These are phyloP conservation scores for Microplitis demolitor DNA, from an alignment of 1,140 invertebrate genomes.

Conservation along the genomic window DNA sequence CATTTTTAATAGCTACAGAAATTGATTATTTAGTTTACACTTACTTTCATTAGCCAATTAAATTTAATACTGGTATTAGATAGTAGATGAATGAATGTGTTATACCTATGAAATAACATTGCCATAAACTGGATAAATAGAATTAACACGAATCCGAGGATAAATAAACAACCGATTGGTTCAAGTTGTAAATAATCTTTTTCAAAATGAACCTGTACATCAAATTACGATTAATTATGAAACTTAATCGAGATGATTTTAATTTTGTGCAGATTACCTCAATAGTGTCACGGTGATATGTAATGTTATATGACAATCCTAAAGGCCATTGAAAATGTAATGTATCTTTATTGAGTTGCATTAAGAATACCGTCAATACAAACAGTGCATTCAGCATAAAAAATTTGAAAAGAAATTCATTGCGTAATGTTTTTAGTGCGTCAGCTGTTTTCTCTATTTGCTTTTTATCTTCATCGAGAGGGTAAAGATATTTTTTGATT, in stretches of 20 bases:
- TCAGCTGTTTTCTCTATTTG: constrained; percentile 58
- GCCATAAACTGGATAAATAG: constrained; percentile 80
- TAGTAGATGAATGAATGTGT: constrained; percentile 83
- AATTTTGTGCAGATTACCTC: constrained; percentile 42
- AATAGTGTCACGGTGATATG: constrained; percentile 58
- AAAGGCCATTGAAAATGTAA: constrained; percentile 76
- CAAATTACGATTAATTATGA: neutral
- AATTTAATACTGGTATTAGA: constrained; percentile 71
- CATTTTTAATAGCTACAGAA: neutral
- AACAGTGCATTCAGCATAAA: constrained; percentile 86
- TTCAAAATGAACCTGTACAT: constrained; percentile 56
- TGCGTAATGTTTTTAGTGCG: constrained; percentile 70
- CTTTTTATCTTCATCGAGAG: constrained; percentile 67
- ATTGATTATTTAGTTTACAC: constrained; percentile 24
- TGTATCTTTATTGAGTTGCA: constrained; percentile 77
- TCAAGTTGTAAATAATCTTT: constrained; percentile 71
- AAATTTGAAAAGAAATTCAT: constrained; percentile 78
- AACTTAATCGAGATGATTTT: no score
- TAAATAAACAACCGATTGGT: constrained; percentile 54
- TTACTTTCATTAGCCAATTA: constrained; percentile 43
- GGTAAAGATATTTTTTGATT: constrained; percentile 74
- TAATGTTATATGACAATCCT: constrained; percentile 70
- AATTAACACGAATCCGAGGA: constrained; percentile 49
- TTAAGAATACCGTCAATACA: constrained; percentile 77
- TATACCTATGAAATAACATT: constrained; percentile 85